Percentiles rank a stretch among this genome's conserved stretches.
Conservation (phyloP, 2,113 vertebrate species). For the Pyrgilauda ruficollis region DNA sequence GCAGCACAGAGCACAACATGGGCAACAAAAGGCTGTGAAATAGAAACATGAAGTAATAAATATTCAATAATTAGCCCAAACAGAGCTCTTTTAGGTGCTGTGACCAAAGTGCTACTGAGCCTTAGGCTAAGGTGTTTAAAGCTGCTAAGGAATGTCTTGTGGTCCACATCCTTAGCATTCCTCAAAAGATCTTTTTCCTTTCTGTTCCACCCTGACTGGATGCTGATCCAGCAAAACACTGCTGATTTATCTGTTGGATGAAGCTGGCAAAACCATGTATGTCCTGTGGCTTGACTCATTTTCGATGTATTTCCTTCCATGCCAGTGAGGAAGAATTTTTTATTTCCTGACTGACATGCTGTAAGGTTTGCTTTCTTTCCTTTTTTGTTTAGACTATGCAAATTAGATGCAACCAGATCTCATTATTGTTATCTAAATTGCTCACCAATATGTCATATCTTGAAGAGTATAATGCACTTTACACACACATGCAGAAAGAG, state of each 20-base stretch:
- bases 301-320: background rate
- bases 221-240: background rate
- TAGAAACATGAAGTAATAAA: background rate
- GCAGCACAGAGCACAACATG: background rate
- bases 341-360: background rate
- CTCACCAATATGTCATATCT: background rate
- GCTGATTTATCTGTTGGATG: background rate
- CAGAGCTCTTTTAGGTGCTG: background rate
- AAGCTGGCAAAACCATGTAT: background rate
- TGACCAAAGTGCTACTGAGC: background rate
- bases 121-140: background rate
- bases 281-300: background rate
- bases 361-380: background rate
- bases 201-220: background rate
- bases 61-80: background rate
- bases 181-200: background rate
- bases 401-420: background rate
- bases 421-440: background rate
- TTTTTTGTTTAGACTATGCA: background rate
- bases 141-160: background rate
- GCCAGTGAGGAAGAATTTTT: fast-evolving
- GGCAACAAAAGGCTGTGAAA: background rate
- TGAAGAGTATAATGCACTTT: background rate
- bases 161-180: background rate
- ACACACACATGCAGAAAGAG: background rate